A percentile compares a stretch with the other conserved stretches of the same genome.
phyloP scores from a whole-genome alignment of 1,140 invertebrate species.

The Lasioglossum baleicum region DNA sequence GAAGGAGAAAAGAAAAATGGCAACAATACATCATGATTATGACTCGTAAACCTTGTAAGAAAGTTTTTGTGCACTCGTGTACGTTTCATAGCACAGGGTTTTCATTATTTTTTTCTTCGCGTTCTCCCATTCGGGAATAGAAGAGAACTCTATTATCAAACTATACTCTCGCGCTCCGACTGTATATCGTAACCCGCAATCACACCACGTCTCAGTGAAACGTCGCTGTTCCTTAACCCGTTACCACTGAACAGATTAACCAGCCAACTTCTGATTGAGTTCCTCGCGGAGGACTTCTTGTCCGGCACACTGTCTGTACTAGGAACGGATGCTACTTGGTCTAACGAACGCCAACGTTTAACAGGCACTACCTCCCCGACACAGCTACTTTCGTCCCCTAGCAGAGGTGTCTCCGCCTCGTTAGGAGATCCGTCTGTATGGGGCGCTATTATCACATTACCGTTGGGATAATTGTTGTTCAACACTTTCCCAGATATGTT shows the following conservation, averaged over 20 bases:
- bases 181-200: constrained; percentile 78
- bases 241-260: constrained; percentile 85
- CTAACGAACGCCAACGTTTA: constrained; percentile 89
- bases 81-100: constrained; percentile 45
- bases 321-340: constrained; percentile 82
- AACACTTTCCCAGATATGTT: constrained; percentile 77
- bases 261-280: constrained; percentile 84
- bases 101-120: constrained; percentile 38
- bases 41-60: constrained; percentile 37
- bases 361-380: constrained; percentile 80
- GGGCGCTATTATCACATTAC: constrained; percentile 77
- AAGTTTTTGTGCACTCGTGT: constrained; percentile 11
- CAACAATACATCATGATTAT: constrained; percentile 70
- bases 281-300: constrained; percentile 79
- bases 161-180: constrained; percentile 80
- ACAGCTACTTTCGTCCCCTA: constrained; percentile 78
- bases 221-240: constrained; percentile 83
- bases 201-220: constrained; percentile 82
- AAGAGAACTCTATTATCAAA: constrained; percentile 63
- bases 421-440: constrained; percentile 61
- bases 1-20: constrained; percentile 59
- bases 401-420: constrained; percentile 81
- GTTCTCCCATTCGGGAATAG: neutral
- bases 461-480: constrained; percentile 82
- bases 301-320: constrained; percentile 75